Percentiles rank a stretch among this genome's conserved stretches.
These are phyloP conservation scores for Caenorhabditis inopinata DNA, from an alignment of 1,140 invertebrate genomes.

Conservation along the genomic window DNA sequence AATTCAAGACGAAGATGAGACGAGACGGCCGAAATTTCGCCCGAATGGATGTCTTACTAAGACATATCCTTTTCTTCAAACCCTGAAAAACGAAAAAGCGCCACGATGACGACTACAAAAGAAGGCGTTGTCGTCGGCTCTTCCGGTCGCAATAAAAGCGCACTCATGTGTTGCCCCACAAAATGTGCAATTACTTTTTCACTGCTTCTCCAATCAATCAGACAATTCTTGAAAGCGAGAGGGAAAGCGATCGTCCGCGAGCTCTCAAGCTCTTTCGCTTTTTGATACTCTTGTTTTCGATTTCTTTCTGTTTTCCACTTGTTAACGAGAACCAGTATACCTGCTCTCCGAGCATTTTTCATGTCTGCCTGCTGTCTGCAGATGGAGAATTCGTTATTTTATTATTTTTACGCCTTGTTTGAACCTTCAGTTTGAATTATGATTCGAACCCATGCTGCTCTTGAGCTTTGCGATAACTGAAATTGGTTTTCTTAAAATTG, in stretches of 20 bases:
- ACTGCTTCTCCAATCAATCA: neutral
- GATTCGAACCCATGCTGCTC: too few relatives aligned
- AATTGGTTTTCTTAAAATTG: too few relatives aligned
- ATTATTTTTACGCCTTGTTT: neutral
- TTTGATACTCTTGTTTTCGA: neutral
- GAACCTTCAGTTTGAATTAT: neutral
- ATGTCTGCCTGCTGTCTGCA: too few relatives aligned
- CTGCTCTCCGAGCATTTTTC: too few relatives aligned
- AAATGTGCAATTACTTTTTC: slow-evolving; percentile 1
- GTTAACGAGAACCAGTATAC: too few relatives aligned
- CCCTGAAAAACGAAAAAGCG: too few relatives aligned
- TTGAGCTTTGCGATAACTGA: too few relatives aligned
- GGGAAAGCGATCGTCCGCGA: too few relatives aligned
- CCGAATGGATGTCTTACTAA: too few relatives aligned
- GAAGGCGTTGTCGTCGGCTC: neutral
- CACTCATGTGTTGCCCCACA: neutral
- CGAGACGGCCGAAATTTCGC: too few relatives aligned
- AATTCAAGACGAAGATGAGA: too few relatives aligned
- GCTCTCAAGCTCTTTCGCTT: neutral
- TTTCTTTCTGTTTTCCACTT: neutral
- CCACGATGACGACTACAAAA: neutral
- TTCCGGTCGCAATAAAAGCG: slow-evolving; percentile 16
- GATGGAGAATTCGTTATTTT: too few relatives aligned
- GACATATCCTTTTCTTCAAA: neutral
- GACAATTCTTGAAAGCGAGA: neutral